These are phyloP conservation scores for Chaenogobius annularis DNA, from an alignment of 2,113 vertebrate species.

Conservation along the genomic window DNA sequence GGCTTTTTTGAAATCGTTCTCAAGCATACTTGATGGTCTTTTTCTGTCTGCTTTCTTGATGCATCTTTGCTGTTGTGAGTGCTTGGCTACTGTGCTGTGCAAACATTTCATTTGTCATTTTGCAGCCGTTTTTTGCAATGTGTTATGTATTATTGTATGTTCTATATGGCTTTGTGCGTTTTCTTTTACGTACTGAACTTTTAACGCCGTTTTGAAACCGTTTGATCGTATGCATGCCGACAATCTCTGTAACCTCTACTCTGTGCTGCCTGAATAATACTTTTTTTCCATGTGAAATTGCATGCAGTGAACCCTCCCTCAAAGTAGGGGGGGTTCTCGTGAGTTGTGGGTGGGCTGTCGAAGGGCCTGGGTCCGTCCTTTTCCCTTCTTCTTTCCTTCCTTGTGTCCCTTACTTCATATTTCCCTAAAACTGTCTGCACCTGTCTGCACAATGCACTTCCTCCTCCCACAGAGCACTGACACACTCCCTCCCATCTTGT, in stretches of 20 bases:
- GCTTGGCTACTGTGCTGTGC: constrained; percentile 54
- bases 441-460: constrained; percentile 74
- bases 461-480: constrained; percentile 87
- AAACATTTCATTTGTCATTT: constrained; percentile 48
- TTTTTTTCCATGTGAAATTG: constrained; percentile 40
- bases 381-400: constrained; percentile 77
- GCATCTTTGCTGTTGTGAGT: constrained; percentile 15
- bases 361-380: constrained; percentile 53
- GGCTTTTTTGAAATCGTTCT: constrained; percentile 4
- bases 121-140: neutral
- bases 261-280: constrained; percentile 18
- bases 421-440: constrained; percentile 65
- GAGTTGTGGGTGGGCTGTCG: constrained; percentile 26
- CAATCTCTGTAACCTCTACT: constrained; percentile 27
- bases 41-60: constrained; percentile 13
- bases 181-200: neutral
- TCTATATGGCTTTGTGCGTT: neutral
- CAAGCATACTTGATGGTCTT: constrained; percentile 1
- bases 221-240: constrained; percentile 45
- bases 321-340: constrained; percentile 1
- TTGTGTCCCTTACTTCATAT: constrained; percentile 77
- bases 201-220: neutral
- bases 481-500: constrained; percentile 93
- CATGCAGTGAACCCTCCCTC: constrained; percentile 47
- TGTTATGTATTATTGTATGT: constrained; percentile 4